Evolutionary conservation across 1,140 invertebrate species (phyloP), one percentile per base, ranked within the genome.

Genomic region (Sinonovacula constricta): DNA sequence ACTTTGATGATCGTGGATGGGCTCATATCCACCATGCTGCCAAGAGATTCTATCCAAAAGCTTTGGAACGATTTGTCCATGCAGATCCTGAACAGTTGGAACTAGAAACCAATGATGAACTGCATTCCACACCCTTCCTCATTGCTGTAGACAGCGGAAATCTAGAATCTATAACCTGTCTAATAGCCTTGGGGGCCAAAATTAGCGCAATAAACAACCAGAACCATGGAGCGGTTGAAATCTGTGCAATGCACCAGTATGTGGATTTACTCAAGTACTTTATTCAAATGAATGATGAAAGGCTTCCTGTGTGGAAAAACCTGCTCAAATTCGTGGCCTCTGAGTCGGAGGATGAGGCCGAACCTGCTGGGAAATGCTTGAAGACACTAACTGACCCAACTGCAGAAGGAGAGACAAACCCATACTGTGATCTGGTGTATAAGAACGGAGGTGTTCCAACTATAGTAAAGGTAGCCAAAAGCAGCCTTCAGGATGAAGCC

Each of bases 221-320:
- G 24, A 89, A 89, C 62, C 88, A 91, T 79, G 89, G 89, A 15
- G 86, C 86, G 10, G 84, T 91, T 49, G 89, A 91, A 70, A 84
- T 91, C 18, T 87, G 86, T 76, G 86, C 87, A 24, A 74, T 87
- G 53, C 88, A 89, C 39, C 81, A 86, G 26, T 87, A 71, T 72
- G 85, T 87, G 36, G 70, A 81, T 28, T 49, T 91, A 15, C 82
- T 91, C 1, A 75, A 87, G 53, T 89, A 83, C 80, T 88, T 91
- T 62, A 84, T 90, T 5, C 79, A 86, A 22, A 56, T 81, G 26
- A 79, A 87, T 65, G 56, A 85, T 63, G 80, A 81, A 1, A 80
- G 85, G 49, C 81, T 91, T 31, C 88, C 88, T n/a, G 89, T 91
- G 0, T 91, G 88, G 88, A 89, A 88, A 65, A 85, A 87, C 68